Conservation (phyloP, 2,797 vertebrate genomes). For the Sebastes iracundus region DNA sequence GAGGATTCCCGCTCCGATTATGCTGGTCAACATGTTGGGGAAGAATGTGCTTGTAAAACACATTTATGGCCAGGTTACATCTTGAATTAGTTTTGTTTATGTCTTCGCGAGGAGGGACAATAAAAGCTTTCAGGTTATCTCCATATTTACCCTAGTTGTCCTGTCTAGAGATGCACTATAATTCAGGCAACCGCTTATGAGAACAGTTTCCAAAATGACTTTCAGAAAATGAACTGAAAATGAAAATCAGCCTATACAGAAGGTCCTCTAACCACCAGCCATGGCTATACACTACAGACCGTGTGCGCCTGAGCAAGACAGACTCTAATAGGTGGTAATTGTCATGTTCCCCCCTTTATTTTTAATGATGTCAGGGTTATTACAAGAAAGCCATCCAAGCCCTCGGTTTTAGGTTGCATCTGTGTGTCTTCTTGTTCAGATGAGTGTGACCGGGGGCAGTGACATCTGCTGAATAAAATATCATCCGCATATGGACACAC, state of each 20-base stretch:
- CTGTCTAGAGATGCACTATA: background rate
- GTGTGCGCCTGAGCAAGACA: slow-evolving; percentile 36
- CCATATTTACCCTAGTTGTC: background rate
- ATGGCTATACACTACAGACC: slow-evolving; percentile 9
- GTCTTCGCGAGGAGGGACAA: background rate
- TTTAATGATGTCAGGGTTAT: slow-evolving; percentile 82
- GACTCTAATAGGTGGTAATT: slow-evolving; percentile 82
- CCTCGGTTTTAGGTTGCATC: slow-evolving; percentile 70
- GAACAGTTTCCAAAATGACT: background rate
- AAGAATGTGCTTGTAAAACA: slow-evolving; percentile 60
- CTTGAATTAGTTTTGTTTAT: slow-evolving; percentile 50
- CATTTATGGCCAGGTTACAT: slow-evolving; percentile 31
- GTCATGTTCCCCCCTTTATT: slow-evolving; percentile 74
- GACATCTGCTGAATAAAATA: slow-evolving; percentile 79
- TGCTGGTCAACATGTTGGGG: slow-evolving; percentile 36
- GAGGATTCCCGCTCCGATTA: slow-evolving; percentile 39
- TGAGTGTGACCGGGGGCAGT: slow-evolving; percentile 72
- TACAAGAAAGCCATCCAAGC: slow-evolving; percentile 75
- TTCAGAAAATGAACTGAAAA: background rate
- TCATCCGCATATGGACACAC: slow-evolving; percentile 59
- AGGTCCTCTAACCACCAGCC: background rate
- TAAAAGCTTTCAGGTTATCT: slow-evolving; percentile 38
- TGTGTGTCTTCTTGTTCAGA: slow-evolving; percentile 70
- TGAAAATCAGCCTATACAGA: background rate
- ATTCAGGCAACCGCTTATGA: background rate